These are phyloP conservation scores for Notothenia rossii DNA, from an alignment of 2,113 vertebrate genomes.

Conservation along the genomic window DNA sequence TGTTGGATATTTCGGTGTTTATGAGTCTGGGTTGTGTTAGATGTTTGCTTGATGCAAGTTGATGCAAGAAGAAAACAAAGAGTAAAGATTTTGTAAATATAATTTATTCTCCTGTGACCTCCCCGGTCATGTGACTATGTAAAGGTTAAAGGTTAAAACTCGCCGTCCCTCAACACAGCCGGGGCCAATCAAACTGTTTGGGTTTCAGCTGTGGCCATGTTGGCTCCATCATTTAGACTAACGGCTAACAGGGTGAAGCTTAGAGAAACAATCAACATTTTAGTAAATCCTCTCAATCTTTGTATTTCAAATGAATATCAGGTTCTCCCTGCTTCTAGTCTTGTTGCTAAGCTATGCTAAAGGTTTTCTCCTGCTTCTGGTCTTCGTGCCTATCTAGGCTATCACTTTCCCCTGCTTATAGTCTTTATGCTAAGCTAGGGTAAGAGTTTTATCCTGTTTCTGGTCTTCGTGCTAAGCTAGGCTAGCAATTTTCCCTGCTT, in stretches of 20 bases:
- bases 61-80: conserved; percentile 70
- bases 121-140: conserved; percentile 69
- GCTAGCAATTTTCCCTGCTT: neutral
- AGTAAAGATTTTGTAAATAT: conserved; percentile 83
- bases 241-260: conserved; percentile 28
- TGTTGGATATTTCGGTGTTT: conserved; percentile 69
- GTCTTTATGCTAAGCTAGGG: neutral
- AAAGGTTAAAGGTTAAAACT: conserved; percentile 49
- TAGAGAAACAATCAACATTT: conserved; percentile 33
- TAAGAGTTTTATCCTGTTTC: neutral
- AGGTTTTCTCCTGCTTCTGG: neutral
- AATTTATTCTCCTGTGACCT: conserved; percentile 79
- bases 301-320: neutral
- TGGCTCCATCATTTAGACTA: conserved; percentile 19
- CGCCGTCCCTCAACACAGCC: conserved; percentile 24
- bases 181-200: conserved; percentile 26
- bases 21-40: conserved; percentile 75
- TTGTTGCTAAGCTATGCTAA: neutral
- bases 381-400: neutral
- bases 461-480: too few species aligned
- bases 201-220: conserved; percentile 26
- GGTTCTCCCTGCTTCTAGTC: neutral
- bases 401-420: neutral
- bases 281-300: neutral
- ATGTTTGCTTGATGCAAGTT: conserved; percentile 77